Conservation (phyloP, 2,113 vertebrate genomes). For the Varanus komodoensis region DNA sequence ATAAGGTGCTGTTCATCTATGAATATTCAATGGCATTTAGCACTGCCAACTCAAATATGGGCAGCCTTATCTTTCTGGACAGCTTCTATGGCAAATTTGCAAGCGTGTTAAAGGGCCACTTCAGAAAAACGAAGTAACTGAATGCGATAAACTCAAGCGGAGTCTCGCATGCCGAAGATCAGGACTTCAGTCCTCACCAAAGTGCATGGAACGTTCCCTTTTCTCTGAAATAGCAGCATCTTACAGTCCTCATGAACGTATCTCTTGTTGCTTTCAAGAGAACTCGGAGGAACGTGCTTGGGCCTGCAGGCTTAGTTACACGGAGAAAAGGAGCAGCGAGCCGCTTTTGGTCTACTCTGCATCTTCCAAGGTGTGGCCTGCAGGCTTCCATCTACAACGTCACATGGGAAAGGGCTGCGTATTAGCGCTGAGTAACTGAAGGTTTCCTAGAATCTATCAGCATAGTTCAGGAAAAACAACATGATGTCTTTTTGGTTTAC, state of each 20-base stretch:
- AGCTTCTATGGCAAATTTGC: background rate
- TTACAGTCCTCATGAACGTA: background rate
- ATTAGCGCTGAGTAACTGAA: background rate
- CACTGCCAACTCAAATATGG: background rate
- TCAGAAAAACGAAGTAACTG: background rate
- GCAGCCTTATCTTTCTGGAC: background rate
- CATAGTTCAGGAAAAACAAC: background rate
- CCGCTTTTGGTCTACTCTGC: background rate
- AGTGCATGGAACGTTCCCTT: background rate
- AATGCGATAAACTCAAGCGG: background rate
- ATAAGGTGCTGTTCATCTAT: background rate
- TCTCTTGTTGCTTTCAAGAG: background rate
- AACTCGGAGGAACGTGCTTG: background rate
- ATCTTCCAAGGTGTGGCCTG: constrained; percentile 39
- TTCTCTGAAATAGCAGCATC: background rate
- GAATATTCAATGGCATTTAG: background rate
- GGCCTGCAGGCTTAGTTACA: background rate
- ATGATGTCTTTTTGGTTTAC: background rate
- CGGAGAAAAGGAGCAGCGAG: background rate
- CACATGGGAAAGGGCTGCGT: background rate
- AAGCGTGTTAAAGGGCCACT: background rate
- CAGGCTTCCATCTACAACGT: background rate
- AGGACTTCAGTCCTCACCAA: background rate
- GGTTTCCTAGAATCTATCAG: constrained; percentile 24
- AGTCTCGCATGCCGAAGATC: background rate